Conservation (phyloP, 2,113 vertebrate genomes). For the Pelecanoides urinatrix region DNA sequence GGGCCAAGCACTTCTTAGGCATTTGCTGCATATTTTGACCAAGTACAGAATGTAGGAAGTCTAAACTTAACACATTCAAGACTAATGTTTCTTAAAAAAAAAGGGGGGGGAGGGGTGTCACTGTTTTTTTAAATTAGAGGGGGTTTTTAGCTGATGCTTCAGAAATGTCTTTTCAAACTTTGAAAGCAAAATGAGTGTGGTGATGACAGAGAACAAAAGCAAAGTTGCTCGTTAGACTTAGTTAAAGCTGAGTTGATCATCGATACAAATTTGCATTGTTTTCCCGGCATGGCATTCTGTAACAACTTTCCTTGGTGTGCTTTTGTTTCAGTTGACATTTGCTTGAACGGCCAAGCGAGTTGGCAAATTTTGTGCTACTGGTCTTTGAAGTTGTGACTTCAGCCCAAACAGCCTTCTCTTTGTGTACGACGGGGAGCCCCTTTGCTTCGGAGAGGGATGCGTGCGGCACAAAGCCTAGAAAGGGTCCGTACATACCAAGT, state of each 20-base stretch:
- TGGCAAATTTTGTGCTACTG: constrained; percentile 50
- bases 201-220: background rate
- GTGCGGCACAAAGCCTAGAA: background rate
- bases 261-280: constrained; percentile 13
- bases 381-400: constrained; percentile 63
- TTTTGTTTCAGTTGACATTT: constrained; percentile 55
- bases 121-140: background rate
- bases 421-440: background rate
- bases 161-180: background rate
- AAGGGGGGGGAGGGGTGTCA: background rate
- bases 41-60: constrained; percentile 1
- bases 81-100: background rate
- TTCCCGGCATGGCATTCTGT: background rate
- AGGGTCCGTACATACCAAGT: background rate
- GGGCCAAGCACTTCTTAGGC: background rate
- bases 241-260: constrained; percentile 1
- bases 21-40: constrained; percentile 41
- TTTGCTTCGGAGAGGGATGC: background rate
- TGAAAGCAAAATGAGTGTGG: background rate
- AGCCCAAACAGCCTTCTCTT: constrained; percentile 24
- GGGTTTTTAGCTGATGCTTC: background rate
- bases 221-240: background rate
- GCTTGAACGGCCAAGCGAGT: constrained; percentile 28
- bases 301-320: background rate
- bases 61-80: background rate